Evolutionary conservation across 2,888 invertebrate genomes (phyloP), one percentile per base, ranked within the genome.

Genomic region (Apamea sordens): DNA sequence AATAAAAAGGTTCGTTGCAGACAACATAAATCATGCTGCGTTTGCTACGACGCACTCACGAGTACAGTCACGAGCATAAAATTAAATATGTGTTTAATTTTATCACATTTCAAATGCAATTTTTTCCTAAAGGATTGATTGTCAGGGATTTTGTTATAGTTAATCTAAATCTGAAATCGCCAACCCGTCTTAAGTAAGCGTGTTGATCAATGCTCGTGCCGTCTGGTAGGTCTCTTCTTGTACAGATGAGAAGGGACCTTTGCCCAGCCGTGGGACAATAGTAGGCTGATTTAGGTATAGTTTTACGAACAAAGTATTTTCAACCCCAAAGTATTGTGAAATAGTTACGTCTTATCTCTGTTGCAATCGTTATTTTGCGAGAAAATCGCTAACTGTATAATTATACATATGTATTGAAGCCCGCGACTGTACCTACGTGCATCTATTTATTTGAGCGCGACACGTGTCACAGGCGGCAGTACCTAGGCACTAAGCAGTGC

Each of bases 381-480:
- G 21, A 7, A 21, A 68, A 28, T 28, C 21, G 1, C 47, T 28
- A 69, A 32, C 4, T 15, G 21, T 50, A 0, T 47, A 47, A 50
- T 21, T 50, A 32, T 32, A 50, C 47, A 24, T 53, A n/a, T n/a
- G n/a, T n/a, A 53, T 36, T 10, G 15, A 32, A 8, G 32, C 24
- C 6, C 1, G 15, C 36, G 44, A 65, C 64, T 44, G 63, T 50
- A 69, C 56, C 10, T 7, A 41, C 50, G 7, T 53, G 21, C 50
- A 2, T 53, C 41, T 76, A 82, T 76, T 85, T 76, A 79, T 82
- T 75, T 44, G 13, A 73, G 24, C 68, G 5, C 65, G 18, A 59
- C 82, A 77, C 73, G 72, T 77, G 85, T 82, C 72, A 28, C 74
- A 53, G 50, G 11, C 76, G 59, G 67, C 75, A 53, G n/a, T 73